Evolutionary conservation across 2,888 invertebrate species (phyloP), one percentile per base, ranked within the genome.

Genomic region (Troilus luridus): DNA sequence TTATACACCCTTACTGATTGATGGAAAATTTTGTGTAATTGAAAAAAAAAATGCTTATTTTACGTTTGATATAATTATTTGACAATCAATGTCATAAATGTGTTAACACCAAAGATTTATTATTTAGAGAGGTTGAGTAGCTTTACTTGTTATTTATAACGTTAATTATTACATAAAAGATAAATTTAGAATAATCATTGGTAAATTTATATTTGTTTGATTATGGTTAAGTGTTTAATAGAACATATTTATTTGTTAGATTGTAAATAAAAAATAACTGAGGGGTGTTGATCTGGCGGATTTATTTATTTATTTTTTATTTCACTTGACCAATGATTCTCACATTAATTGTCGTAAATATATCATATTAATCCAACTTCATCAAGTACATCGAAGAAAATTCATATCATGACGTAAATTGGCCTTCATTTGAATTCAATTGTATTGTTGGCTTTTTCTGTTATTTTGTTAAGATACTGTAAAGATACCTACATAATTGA

Each of bases 41-140:
- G 1, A 27, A 27, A 41, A 77, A 72, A 27, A n/a, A 10, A 0
- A 5, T 77, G 72, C 41, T 77, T 77, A 77, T 77, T 77, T 77
- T 41, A 41, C 14, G 41, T 77, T 77, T 1, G 12, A 9, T 77
- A 67, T 67, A 77, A 77, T 77, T 77, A 77, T 77, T 77, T 77
- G 72, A 77, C 72, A 67, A 67, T 67, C 67, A 67, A 27, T 77
- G 72, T 41, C 72, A 77, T 77, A 17, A 77, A 41, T 85, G 56
- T 85, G n/a, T 41, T 85, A 58, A 85, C 58, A 85, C 85, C 85
- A 85, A 85, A 85, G 85, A 85, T 85, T 85, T 85, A n/a, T 85
- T 21, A 85, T 77, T 77, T 77, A 77, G 41, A 41, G 72, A 41
- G 72, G 72, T 41, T 77, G 72, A 41, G 8, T 41, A 77, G n/a